Percentiles rank a stretch among this genome's conserved stretches.
phyloP scores from a whole-genome alignment of 2,797 vertebrate genomes.

The Anas flavirostris region DNA sequence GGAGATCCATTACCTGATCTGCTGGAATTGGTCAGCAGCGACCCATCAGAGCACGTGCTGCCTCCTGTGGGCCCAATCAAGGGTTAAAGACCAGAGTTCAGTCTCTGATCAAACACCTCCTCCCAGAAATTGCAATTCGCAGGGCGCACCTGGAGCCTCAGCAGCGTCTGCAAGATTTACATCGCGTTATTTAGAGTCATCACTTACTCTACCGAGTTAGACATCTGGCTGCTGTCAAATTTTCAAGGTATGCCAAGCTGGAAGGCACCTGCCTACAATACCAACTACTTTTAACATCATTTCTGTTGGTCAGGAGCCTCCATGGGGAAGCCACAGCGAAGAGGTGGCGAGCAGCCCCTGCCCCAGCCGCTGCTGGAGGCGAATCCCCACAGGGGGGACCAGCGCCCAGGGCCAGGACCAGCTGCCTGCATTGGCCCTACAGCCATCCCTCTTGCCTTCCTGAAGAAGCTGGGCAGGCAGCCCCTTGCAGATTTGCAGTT shows the following conservation, averaged over 20 bases:
- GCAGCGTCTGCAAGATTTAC: conserved; percentile 32
- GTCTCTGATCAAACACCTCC: background rate
- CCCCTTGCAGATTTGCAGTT: background rate
- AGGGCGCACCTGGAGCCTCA: background rate
- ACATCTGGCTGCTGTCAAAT: conserved; percentile 44
- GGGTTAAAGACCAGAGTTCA: background rate
- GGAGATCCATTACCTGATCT: background rate
- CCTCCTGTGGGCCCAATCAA: background rate
- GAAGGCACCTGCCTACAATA: conserved; percentile 39
- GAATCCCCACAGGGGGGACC: background rate
- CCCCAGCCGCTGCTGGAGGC: background rate
- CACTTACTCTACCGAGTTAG: background rate
- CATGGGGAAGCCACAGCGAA: background rate
- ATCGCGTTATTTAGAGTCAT: conserved; percentile 4
- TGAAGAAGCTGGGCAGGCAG: background rate
- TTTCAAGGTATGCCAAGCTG: background rate
- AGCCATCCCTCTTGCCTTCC: background rate
- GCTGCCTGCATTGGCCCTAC: background rate
- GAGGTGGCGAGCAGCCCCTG: background rate
- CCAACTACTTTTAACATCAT: background rate
- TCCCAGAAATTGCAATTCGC: conserved; percentile 23
- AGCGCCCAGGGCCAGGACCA: background rate
- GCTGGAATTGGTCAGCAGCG: background rate
- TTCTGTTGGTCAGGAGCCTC: background rate
- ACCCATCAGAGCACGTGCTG: background rate